A percentile compares a stretch with the other conserved stretches of the same genome.
phyloP scores from a whole-genome alignment of 2,888 invertebrate species.

The Epiblema foenella region DNA sequence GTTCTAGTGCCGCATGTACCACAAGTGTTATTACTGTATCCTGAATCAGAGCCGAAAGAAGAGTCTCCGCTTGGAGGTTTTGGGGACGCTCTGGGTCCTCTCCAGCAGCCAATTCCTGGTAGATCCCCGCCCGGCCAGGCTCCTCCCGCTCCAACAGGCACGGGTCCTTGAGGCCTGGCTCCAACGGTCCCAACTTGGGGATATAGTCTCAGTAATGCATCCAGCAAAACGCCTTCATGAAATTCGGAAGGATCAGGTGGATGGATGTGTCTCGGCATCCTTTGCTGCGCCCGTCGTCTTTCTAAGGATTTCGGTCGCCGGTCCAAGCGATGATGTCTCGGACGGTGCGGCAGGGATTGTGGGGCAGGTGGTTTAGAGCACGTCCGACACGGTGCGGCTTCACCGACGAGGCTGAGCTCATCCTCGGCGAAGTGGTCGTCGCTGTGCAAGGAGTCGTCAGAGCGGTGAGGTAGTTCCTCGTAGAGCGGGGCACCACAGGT shows the following conservation, averaged over 20 bases:
- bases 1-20: slow-evolving; percentile 88
- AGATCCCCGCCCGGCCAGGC: slow-evolving; percentile 89
- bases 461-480: slow-evolving; percentile 89
- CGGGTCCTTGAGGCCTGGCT: slow-evolving; percentile 76
- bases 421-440: slow-evolving; percentile 95
- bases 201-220: slow-evolving; percentile 89
- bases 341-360: slow-evolving; percentile 83
- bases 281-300: slow-evolving; percentile 77
- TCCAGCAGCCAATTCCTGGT: slow-evolving; percentile 85
- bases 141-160: slow-evolving; percentile 85
- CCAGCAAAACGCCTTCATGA: slow-evolving; percentile 92
- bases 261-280: slow-evolving; percentile 83
- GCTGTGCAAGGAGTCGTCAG: slow-evolving; percentile 86
- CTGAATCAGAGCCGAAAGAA: slow-evolving; percentile 93
- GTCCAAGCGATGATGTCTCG: slow-evolving; percentile 85
- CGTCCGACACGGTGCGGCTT: slow-evolving; percentile 78
- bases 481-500: slow-evolving; percentile 89
- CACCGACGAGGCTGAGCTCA: slow-evolving; percentile 86
- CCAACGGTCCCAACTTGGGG: slow-evolving; percentile 89
- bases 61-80: slow-evolving; percentile 89
- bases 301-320: slow-evolving; percentile 84
- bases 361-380: slow-evolving; percentile 81
- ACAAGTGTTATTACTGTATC: slow-evolving; percentile 92
- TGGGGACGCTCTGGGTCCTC: slow-evolving; percentile 80
- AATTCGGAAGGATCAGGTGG: slow-evolving; percentile 91